A percentile compares a stretch with the other conserved stretches of the same genome.
phyloP scores from a whole-genome alignment of 2,888 invertebrate genomes.

The Dicycla oo region DNA sequence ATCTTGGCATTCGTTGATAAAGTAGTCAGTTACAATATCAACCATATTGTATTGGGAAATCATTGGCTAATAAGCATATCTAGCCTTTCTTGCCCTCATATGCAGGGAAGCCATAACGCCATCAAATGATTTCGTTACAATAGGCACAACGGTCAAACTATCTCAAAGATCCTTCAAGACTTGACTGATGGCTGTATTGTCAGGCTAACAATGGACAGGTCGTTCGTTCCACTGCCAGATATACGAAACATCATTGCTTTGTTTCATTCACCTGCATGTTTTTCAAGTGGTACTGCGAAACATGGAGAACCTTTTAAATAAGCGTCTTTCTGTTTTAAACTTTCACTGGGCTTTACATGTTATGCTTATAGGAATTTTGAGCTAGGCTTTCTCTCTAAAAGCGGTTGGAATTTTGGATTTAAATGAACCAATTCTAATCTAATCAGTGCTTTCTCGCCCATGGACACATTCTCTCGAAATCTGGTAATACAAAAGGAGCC shows the following conservation, averaged over 20 bases:
- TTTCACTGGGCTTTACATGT: slow-evolving; percentile 54
- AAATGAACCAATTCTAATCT: too few species aligned
- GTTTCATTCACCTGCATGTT: slow-evolving; percentile 62
- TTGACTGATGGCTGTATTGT: slow-evolving; percentile 77
- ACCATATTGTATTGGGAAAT: slow-evolving; percentile 6
- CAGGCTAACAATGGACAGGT: slow-evolving; percentile 73
- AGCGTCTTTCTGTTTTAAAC: slow-evolving; percentile 48
- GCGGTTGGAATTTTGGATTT: not conserved
- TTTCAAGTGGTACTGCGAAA: slow-evolving; percentile 59
- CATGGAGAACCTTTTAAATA: slow-evolving; percentile 70
- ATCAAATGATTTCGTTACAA: slow-evolving; percentile 60
- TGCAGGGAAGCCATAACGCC: slow-evolving; percentile 37
- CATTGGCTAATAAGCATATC: slow-evolving; percentile 19
- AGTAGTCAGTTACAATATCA: slow-evolving; percentile 13
- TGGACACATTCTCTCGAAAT: too few species aligned
- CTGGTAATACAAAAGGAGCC: too few species aligned
- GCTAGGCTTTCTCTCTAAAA: slow-evolving; percentile 35
- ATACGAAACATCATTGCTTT: slow-evolving; percentile 65
- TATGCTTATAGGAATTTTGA: slow-evolving; percentile 18
- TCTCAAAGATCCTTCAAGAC: slow-evolving; percentile 66
- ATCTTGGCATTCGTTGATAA: not conserved
- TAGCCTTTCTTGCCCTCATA: slow-evolving; percentile 21
- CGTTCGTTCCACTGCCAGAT: slow-evolving; percentile 68
- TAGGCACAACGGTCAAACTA: slow-evolving; percentile 62
- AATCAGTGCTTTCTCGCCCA: too few species aligned